Evolutionary conservation across 2,888 invertebrate species (phyloP), one percentile per base, ranked within the genome.

Genomic region (Limnephilus marmoratus): DNA sequence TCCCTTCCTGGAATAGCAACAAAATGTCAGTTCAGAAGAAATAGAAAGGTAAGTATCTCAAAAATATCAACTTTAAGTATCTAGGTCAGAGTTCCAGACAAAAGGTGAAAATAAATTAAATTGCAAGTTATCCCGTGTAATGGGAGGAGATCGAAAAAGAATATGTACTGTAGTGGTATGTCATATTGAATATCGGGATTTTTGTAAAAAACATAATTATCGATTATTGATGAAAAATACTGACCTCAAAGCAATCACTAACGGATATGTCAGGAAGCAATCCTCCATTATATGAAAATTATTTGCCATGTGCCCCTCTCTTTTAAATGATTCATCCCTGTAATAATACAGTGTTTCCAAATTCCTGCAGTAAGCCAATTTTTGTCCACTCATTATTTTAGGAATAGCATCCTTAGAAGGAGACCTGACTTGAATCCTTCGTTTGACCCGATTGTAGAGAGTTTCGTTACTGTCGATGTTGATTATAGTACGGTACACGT

Each of bases 1-100:
- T 12, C 93, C 93, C 49, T 93, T 93, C 45, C 93, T 93, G 45
- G 87, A 91, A 90, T 49, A 91, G 29, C 37, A 90, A 41, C 29
- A 80, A 68, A 24, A 15, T 49, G 49, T 49, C 49, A 49, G 15
- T 15, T 11, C 49, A 49, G 9, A 49, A 11, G 34, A 85, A 37
- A 85, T 37, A 11, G 24, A 31, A 85, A 24, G 24, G 37, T 2
- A 37, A 85, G 15, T 85, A 81, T 24, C 29, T n/a, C 81, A 81
- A 81, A 41, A 37, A n/a, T 81, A 1, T 81, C 81, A 1, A 81
- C 81, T 24, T 81, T n/a, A 0, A 81, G 12, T 12, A 1, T 45
- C 13, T 0, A 53, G 15, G 53, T 53, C 3, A 49, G 3, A 49
- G 49, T 15, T 53, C 53, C 53, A 53, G 15, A 13, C 45, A 45